phyloP scores from a whole-genome alignment of 2,113 vertebrate species.

The Scomber scombrus region DNA sequence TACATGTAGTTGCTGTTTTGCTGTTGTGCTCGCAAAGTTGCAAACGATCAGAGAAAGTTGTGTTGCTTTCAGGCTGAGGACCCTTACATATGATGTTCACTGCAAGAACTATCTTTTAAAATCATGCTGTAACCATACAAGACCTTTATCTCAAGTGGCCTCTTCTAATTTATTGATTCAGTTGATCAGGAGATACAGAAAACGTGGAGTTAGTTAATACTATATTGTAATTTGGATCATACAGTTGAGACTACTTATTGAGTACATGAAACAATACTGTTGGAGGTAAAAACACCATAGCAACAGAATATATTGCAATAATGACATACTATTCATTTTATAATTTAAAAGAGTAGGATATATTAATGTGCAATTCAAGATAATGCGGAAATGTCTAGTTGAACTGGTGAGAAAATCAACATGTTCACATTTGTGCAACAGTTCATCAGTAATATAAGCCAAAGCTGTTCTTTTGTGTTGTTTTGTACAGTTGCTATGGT shows the following conservation, averaged over 20 bases:
- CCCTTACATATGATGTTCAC: slow-evolving; percentile 84
- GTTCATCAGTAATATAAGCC: slow-evolving; percentile 98
- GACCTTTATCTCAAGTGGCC: slow-evolving; percentile 79
- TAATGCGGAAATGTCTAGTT: slow-evolving; percentile 87
- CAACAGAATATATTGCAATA: slow-evolving; percentile 77
- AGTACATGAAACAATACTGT: slow-evolving; percentile 47
- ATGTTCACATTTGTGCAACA: slow-evolving; percentile 94
- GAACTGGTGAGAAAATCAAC: slow-evolving; percentile 92
- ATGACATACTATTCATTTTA: slow-evolving; percentile 72
- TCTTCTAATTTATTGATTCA: slow-evolving; percentile 60
- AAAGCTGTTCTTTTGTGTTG: slow-evolving; percentile 94
- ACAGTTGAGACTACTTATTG: slow-evolving; percentile 54
- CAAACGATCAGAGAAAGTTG: slow-evolving; percentile 80
- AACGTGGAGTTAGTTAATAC: slow-evolving; percentile 25
- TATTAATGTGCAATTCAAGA: slow-evolving; percentile 73
- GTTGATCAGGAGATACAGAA: slow-evolving; percentile 40
- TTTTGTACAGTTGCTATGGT: slow-evolving; percentile 91
- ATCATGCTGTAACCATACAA: slow-evolving; percentile 82
- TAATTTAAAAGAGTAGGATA: slow-evolving; percentile 74
- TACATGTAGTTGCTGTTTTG: slow-evolving; percentile 89
- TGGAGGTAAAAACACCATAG: slow-evolving; percentile 52
- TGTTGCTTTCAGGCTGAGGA: slow-evolving; percentile 80
- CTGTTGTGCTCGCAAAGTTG: slow-evolving; percentile 86
- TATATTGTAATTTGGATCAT: slow-evolving; percentile 40
- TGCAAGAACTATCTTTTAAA: slow-evolving; percentile 82